A percentile compares a stretch with the other conserved stretches of the same genome.
These are phyloP conservation scores for Erannis defoliaria DNA, from an alignment of 2,888 invertebrate species.

Conservation along the genomic window DNA sequence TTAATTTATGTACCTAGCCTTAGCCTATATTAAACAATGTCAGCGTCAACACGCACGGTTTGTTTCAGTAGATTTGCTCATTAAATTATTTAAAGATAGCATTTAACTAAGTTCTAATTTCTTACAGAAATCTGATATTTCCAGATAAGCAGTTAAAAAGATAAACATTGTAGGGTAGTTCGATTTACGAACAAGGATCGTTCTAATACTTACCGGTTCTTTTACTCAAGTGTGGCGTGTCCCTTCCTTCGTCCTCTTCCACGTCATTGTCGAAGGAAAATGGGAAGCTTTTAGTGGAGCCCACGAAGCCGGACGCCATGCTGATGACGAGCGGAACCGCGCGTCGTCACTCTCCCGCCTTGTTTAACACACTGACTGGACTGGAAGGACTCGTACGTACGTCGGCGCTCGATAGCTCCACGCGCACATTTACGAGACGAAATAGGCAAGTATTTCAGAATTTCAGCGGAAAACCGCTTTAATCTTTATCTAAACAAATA, in stretches of 20 bases:
- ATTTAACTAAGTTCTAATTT: not conserved
- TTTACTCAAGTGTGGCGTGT: slow-evolving; percentile 70
- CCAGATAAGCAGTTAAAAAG: slow-evolving; percentile 7
- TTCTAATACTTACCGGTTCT: slow-evolving; percentile 68
- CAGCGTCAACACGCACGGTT: no score
- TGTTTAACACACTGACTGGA: slow-evolving; percentile 43
- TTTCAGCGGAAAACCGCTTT: slow-evolving; percentile 38
- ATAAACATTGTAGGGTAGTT: slow-evolving; percentile 24
- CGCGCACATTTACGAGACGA: slow-evolving; percentile 18
- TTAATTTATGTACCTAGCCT: no score
- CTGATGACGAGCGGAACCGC: slow-evolving; percentile 28
- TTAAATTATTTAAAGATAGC: not conserved
- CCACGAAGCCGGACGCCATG: slow-evolving; percentile 80
- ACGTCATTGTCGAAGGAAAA: slow-evolving; percentile 82
- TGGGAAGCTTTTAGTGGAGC: slow-evolving; percentile 81
- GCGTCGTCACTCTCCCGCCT: slow-evolving; percentile 35
- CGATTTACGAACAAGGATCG: not conserved
- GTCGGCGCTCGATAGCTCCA: slow-evolving; percentile 44
- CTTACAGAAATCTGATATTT: no score
- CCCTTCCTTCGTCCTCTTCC: slow-evolving; percentile 76
- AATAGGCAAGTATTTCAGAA: slow-evolving; percentile 19
- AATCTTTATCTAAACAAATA: slow-evolving; percentile 15
- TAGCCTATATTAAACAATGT: no score
- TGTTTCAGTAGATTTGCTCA: not conserved
- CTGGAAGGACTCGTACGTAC: slow-evolving; percentile 41